These are phyloP conservation scores for Columba livia DNA, from an alignment of 2,113 vertebrate species.

Conservation along the genomic window DNA sequence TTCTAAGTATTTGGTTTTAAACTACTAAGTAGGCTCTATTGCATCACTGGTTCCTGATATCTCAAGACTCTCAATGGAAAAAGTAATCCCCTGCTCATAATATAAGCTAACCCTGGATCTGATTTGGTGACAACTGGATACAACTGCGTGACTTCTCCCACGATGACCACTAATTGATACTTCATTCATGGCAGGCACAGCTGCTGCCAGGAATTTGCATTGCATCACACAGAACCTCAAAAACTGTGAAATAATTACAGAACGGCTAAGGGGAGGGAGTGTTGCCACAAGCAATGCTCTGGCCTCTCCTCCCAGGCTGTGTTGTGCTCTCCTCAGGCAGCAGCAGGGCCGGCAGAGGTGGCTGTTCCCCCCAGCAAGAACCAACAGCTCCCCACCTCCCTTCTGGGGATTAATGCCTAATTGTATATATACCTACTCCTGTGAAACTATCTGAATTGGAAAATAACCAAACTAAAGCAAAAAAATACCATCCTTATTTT, in stretches of 20 bases:
- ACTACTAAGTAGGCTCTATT: neutral
- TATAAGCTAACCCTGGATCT: neutral
- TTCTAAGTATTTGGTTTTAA: neutral
- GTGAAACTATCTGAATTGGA: neutral
- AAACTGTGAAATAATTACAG: constrained; percentile 65
- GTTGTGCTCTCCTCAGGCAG: neutral
- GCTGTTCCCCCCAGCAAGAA: fast-evolving
- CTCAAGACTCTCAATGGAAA: neutral
- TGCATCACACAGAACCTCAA: constrained; percentile 47
- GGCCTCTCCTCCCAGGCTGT: constrained; percentile 47
- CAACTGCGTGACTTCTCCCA: constrained; percentile 8
- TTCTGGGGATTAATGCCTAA: neutral
- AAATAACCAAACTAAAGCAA: constrained; percentile 20
- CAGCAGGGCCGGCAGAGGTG: neutral
- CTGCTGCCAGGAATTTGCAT: constrained; percentile 66
- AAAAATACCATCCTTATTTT: neutral
- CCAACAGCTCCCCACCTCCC: neutral
- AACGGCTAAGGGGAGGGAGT: constrained; percentile 30
- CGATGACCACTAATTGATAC: constrained; percentile 53
- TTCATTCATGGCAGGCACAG: constrained; percentile 22
- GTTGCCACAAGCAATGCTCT: constrained; percentile 27
- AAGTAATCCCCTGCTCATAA: neutral
- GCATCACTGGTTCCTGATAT: neutral
- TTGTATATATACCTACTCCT: neutral
- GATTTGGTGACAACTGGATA: neutral